phyloP scores from a whole-genome alignment of 2,888 invertebrate species.

The Ophion costatus region DNA sequence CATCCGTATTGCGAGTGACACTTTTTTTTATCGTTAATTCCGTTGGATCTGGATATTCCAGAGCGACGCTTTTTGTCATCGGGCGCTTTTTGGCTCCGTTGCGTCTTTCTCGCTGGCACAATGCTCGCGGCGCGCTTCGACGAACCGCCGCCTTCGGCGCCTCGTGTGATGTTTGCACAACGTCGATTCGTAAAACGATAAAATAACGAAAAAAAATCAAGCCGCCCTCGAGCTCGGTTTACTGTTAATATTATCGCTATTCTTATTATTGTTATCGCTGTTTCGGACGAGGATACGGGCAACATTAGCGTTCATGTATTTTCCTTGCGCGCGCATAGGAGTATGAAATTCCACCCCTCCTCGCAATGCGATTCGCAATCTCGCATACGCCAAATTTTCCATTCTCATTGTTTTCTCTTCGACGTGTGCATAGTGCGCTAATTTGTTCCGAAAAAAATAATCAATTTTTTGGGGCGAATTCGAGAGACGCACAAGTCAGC shows the following conservation, averaged over 20 bases:
- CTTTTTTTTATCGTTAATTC: not conserved
- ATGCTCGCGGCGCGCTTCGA: conserved; percentile 22
- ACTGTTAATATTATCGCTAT: not conserved
- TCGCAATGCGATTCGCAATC: not conserved
- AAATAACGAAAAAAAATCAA: conserved; percentile 24
- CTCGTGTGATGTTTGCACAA: conserved; percentile 46
- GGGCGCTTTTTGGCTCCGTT: not conserved
- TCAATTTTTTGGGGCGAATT: not conserved
- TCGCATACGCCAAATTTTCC: not conserved
- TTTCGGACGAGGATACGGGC: not conserved
- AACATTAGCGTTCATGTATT: not conserved
- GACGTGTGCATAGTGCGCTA: not conserved
- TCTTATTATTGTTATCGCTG: not conserved
- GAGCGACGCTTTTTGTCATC: not conserved
- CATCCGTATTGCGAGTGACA: not conserved
- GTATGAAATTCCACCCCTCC: not conserved
- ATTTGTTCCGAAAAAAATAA: not conserved
- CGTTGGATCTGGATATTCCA: not conserved
- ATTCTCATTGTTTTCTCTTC: not conserved
- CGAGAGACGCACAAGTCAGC: not conserved
- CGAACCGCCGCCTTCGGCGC: conserved; percentile 45
- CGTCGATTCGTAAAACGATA: conserved; percentile 36
- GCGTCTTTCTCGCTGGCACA: conserved; percentile 22
- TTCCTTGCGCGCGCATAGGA: not conserved
- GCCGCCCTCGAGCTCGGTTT: not conserved